These are phyloP conservation scores for Phyllotreta cruciferae DNA, from an alignment of 2,888 invertebrate genomes.

Conservation along the genomic window DNA sequence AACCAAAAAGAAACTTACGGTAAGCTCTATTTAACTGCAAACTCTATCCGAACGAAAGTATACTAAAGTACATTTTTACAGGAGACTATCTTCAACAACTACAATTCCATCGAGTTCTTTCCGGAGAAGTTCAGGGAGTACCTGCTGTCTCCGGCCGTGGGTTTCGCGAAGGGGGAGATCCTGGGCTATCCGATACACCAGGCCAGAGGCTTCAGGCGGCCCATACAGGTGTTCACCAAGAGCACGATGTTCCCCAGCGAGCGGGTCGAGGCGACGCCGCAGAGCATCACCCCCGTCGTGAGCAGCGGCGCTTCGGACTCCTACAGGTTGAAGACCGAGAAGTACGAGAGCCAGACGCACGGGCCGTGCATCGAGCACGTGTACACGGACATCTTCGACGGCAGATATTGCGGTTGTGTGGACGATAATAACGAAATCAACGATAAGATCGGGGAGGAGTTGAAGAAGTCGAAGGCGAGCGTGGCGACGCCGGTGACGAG, in stretches of 20 bases:
- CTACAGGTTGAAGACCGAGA: constrained; percentile 45
- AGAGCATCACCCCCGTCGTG: constrained; percentile 46
- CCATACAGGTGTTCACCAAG: constrained; percentile 69
- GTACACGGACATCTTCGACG: constrained; percentile 48
- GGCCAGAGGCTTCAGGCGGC: constrained; percentile 87
- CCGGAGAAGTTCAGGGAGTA: constrained; percentile 95
- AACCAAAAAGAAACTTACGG: constrained; percentile 85
- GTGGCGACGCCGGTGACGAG: background rate
- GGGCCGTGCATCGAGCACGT: constrained; percentile 46
- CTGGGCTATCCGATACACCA: constrained; percentile 79
- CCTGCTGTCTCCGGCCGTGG: constrained; percentile 87
- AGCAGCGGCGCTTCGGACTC: constrained; percentile 25
- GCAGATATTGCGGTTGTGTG: constrained; percentile 43
- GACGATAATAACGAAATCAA: constrained; percentile 47
- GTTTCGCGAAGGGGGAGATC: constrained; percentile 89
- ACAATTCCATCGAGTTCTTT: constrained; percentile 82
- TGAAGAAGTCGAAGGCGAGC: constrained; percentile 33
- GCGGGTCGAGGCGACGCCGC: constrained; percentile 52
- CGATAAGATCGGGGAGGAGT: constrained; percentile 40
- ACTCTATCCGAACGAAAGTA: constrained; percentile 40
- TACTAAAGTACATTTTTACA: constrained; percentile 59
- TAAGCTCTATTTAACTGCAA: constrained; percentile 60
- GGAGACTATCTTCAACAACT: constrained; percentile 87
- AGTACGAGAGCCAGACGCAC: constrained; percentile 46
- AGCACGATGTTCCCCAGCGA: constrained; percentile 61